Evolutionary conservation across 1,140 invertebrate genomes (phyloP).

Genomic region (Lutraria rhynchaena): DNA sequence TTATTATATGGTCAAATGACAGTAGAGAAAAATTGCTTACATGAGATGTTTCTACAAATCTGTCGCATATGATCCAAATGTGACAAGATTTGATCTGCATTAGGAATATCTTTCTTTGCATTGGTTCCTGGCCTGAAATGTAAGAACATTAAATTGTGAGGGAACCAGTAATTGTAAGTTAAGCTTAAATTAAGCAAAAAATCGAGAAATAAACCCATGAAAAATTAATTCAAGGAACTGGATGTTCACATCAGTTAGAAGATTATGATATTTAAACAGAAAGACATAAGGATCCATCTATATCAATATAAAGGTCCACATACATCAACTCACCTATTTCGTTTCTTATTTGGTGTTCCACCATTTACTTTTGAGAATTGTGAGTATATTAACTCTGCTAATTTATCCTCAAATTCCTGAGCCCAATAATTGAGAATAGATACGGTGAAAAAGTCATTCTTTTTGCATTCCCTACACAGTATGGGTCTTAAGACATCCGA

Average conservation of each 20-base stretch:
- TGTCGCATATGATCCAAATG: conserved; percentile 95
- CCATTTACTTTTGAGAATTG: conserved; percentile 85
- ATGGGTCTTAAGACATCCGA: conserved; percentile 92
- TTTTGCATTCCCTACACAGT: conserved; percentile 90
- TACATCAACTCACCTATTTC: conserved; percentile 89
- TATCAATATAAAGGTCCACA: too few relatives aligned
- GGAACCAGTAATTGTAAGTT: too few relatives aligned
- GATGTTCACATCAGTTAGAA: too few relatives aligned
- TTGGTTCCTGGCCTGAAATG: conserved; percentile 57
- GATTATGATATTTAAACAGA: too few relatives aligned
- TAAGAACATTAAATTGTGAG: neutral
- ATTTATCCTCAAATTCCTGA: conserved; percentile 93
- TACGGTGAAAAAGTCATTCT: conserved; percentile 88
- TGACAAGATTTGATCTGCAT: conserved; percentile 91
- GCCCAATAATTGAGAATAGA: conserved; percentile 96
- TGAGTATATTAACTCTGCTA: conserved; percentile 90
- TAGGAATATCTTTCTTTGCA: conserved; percentile 84
- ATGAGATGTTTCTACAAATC: conserved; percentile 84
- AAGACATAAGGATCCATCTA: too few relatives aligned
- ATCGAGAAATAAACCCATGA: too few relatives aligned
- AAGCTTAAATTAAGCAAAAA: too few relatives aligned
- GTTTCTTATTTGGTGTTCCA: conserved; percentile 90
- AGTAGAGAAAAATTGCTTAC: conserved; percentile 74
- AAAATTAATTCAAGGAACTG: too few relatives aligned
- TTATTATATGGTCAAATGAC: too few relatives aligned